A percentile compares a stretch with the other conserved stretches of the same genome.
These are phyloP conservation scores for Melipona bicolor DNA, from an alignment of 2,888 invertebrate genomes.

Conservation along the genomic window DNA sequence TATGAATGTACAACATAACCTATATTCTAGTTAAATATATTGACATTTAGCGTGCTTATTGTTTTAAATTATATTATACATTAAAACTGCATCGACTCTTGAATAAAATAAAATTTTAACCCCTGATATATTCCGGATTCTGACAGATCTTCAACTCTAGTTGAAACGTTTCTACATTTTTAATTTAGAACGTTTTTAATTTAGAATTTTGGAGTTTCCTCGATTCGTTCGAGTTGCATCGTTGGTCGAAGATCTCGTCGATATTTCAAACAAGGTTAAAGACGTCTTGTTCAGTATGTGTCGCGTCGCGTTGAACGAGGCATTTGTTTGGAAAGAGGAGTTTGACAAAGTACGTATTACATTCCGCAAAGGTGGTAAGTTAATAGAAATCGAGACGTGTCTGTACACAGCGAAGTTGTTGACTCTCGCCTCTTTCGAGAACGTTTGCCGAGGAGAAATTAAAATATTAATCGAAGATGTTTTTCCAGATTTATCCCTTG, in stretches of 20 bases:
- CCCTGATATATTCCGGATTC: too few relatives aligned
- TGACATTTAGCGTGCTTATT: too few relatives aligned
- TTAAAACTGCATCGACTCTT: too few relatives aligned
- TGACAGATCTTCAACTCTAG: too few relatives aligned
- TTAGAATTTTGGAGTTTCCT: neutral
- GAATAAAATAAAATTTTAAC: too few relatives aligned
- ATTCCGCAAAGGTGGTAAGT: neutral
- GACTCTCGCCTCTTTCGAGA: neutral
- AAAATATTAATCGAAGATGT: neutral
- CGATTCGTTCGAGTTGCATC: neutral
- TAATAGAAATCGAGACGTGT: neutral
- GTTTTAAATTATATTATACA: too few relatives aligned
- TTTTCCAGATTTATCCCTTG: too few relatives aligned
- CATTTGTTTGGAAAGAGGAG: constrained; percentile 5
- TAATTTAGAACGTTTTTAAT: neutral
- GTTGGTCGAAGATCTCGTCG: neutral
- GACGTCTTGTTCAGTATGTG: neutral
- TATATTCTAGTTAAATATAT: too few relatives aligned
- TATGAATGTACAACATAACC: too few relatives aligned
- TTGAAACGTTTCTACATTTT: neutral
- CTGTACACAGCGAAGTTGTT: neutral
- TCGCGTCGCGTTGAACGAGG: neutral
- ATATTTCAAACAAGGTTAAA: neutral
- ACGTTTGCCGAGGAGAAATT: neutral
- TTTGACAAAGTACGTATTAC: neutral